Percentiles rank a stretch among this genome's conserved stretches.
phyloP scores from a whole-genome alignment of 2,113 vertebrate genomes.

The human (Homo sapiens) region DNA sequence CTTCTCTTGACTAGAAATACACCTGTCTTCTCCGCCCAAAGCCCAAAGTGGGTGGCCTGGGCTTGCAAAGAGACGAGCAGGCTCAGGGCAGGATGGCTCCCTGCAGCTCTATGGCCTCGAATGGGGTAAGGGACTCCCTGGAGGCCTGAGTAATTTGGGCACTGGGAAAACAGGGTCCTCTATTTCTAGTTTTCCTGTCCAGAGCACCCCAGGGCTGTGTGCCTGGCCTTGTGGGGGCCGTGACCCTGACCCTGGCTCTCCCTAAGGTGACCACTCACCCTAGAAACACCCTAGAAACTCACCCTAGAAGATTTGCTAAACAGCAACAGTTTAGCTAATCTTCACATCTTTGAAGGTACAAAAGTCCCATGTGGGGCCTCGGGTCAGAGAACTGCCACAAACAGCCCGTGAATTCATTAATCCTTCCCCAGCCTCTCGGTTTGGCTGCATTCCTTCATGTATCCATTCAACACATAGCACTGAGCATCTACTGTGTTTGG shows the following conservation, averaged over 20 bases:
- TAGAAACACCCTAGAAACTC: too few relatives aligned
- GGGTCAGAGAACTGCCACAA: too few relatives aligned
- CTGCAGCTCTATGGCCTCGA: neutral
- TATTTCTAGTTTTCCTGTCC: neutral
- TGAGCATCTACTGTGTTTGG: too few relatives aligned
- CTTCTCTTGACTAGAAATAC: rapidly evolving
- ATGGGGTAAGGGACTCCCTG: neutral
- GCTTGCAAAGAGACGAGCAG: neutral
- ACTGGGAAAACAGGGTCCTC: neutral
- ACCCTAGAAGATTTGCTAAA: too few relatives aligned
- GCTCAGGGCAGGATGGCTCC: neutral
- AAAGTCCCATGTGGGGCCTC: too few relatives aligned
- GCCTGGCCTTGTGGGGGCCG: neutral
- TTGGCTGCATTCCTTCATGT: too few relatives aligned
- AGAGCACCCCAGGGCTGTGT: neutral
- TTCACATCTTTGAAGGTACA: too few relatives aligned
- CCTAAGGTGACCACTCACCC: neutral
- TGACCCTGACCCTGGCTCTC: neutral
- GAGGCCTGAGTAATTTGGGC: neutral
- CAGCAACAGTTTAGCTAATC: too few relatives aligned
- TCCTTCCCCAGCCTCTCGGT: too few relatives aligned
- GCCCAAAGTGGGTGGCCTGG: neutral
- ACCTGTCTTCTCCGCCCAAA: neutral
- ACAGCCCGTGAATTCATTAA: too few relatives aligned
- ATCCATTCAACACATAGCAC: too few relatives aligned